Evolutionary conservation across 1,140 invertebrate genomes (phyloP).

Genomic region (Lepeophtheirus salmonis): DNA sequence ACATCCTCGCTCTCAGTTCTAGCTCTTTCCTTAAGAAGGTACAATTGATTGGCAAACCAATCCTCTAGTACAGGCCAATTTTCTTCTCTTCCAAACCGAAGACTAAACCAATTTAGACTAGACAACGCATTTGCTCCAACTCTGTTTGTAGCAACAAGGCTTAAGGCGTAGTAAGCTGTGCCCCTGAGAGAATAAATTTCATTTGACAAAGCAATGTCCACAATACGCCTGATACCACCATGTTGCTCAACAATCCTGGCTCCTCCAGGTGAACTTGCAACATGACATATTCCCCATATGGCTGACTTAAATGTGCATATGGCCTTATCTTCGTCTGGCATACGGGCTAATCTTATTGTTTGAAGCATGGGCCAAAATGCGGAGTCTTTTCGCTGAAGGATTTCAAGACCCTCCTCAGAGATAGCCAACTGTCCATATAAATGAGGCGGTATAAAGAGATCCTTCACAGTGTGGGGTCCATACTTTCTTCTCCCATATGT

Average conservation of each 20-base stretch:
- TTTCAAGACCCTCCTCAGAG: slow-evolving; percentile 47
- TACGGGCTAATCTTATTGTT: slow-evolving; percentile 1
- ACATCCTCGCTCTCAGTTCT: neutral
- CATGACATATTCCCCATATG: slow-evolving; percentile 69
- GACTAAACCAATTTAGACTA: slow-evolving; percentile 52
- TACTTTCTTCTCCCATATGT: slow-evolving; percentile 32
- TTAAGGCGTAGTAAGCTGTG: slow-evolving; percentile 67
- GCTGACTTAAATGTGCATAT: slow-evolving; percentile 49
- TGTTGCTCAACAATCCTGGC: slow-evolving; percentile 44
- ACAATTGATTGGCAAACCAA: neutral
- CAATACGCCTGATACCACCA: slow-evolving; percentile 39
- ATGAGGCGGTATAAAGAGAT: slow-evolving; percentile 58
- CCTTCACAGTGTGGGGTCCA: slow-evolving; percentile 29
- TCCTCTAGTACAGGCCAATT: slow-evolving; percentile 60
- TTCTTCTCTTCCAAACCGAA: slow-evolving; percentile 56
- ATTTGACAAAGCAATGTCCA: slow-evolving; percentile 49
- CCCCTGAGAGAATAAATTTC: slow-evolving; percentile 66
- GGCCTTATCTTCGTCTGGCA: neutral
- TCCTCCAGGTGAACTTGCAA: slow-evolving; percentile 51
- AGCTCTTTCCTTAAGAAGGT: neutral
- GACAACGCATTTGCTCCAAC: slow-evolving; percentile 44
- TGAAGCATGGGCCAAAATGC: neutral
- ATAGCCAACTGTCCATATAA: slow-evolving; percentile 67
- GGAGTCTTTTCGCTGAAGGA: slow-evolving; percentile 34
- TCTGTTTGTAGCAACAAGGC: slow-evolving; percentile 57